phyloP scores from a whole-genome alignment of 1,140 invertebrate species.

The Lethocerus indicus region DNA sequence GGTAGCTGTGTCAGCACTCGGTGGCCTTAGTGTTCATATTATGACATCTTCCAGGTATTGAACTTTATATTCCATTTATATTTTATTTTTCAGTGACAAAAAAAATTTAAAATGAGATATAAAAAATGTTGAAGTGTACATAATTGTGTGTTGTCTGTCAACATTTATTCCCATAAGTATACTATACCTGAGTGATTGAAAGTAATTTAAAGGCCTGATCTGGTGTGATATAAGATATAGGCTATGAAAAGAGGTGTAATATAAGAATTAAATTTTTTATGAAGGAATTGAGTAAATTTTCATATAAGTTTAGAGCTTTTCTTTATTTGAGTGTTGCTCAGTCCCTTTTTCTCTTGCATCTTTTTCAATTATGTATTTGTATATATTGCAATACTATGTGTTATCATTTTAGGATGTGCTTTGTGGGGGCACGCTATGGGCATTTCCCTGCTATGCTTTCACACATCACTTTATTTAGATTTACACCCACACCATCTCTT shows the following conservation, averaged over 20 bases:
- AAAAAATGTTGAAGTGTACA: too few species aligned
- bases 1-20: slow-evolving; percentile 71
- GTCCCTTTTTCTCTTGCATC: not conserved
- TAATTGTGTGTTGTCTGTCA: too few species aligned
- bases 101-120: too few species aligned
- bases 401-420: slow-evolving; percentile 48
- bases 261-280: not conserved
- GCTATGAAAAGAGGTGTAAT: not conserved
- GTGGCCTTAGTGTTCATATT: slow-evolving; percentile 73
- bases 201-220: too few species aligned
- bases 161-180: too few species aligned
- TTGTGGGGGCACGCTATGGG: slow-evolving; percentile 77
- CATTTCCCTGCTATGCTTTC: slow-evolving; percentile 72
- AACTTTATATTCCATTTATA: not conserved
- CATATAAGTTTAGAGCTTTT: not conserved
- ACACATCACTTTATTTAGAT: slow-evolving; percentile 64
- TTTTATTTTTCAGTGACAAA: not conserved
- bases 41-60: slow-evolving; percentile 55
- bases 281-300: not conserved
- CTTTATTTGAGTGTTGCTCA: not conserved
- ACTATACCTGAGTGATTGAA: too few species aligned
- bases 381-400: not conserved
- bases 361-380: not conserved
- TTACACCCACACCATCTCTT: slow-evolving; percentile 70
- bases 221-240: not conserved